Evolutionary conservation across 1,140 invertebrate genomes (phyloP), one percentile per base, ranked within the genome.

Genomic region (Idris sp.): DNA sequence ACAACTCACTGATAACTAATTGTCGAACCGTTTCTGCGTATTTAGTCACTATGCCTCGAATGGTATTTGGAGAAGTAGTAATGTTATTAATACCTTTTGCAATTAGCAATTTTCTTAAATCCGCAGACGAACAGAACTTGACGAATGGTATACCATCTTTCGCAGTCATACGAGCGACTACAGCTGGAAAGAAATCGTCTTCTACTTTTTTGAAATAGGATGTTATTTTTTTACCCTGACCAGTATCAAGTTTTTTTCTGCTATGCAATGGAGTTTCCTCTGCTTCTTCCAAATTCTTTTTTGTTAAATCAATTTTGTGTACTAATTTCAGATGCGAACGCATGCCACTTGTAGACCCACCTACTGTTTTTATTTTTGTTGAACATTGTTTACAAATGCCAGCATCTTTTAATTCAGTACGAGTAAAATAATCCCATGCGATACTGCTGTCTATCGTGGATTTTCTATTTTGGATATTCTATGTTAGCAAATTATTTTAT

Each of bases 311-410:
- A 25, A 51, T 36, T 25, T 51, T 35, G 25, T 51, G 48, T 36
- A 33, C 28, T 9, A n/a, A 11, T 51, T 14, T 19, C 1, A 58
- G 28, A n/a, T 58, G 38, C 11, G 51, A 41, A 41, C 41, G 80
- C 80, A 80, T 74, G 74, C 82, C 77, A 76, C 76, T 81, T 71
- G 58, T 71, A 33, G 41, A 68, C 14, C 74, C 36, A 68, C 74
- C 49, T 51, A 43, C 48, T 44, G 64, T 64, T 73, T 82, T 78
- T 79, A 81, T 79, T 72, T 69, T 76, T 76, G 76, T 80, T 65
- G 78, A 78, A 81, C 80, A 81, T 67, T 77, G 73, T 79, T 78
- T 81, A 76, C 79, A 78, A 79, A 72, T 74, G 74, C 61, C 76
- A 38, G 44, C 46, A 28, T 40, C 15, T 49, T 31, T 62, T 10